phyloP scores from a whole-genome alignment of 2,888 invertebrate genomes.

The Prenolepis imparis region DNA sequence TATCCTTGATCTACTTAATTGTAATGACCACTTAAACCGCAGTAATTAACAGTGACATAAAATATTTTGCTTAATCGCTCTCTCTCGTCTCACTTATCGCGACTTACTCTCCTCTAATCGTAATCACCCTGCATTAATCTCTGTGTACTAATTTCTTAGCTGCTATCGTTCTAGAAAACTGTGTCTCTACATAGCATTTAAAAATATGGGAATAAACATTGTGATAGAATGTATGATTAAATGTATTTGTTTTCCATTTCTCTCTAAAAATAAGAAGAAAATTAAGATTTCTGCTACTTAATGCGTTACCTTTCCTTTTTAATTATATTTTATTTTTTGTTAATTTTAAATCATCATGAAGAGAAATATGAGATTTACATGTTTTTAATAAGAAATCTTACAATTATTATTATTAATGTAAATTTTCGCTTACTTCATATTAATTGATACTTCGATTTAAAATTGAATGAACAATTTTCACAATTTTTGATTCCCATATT shows the following conservation, averaged over 20 bases:
- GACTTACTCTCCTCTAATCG: constrained; percentile 39
- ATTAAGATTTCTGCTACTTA: not conserved
- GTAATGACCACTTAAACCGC: constrained; percentile 41
- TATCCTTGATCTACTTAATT: constrained; percentile 52
- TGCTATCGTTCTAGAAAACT: constrained; percentile 42
- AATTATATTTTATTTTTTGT: not conserved
- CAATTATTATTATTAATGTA: not conserved
- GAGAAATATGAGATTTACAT: not conserved
- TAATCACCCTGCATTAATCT: constrained; percentile 35
- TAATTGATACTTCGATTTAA: not conserved
- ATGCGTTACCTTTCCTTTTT: not conserved
- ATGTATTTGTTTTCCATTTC: not conserved
- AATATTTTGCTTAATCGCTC: constrained; percentile 55
- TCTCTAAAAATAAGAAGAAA: not conserved
- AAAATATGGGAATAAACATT: constrained; percentile 45
- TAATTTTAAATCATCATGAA: not conserved
- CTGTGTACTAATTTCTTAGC: constrained; percentile 37
- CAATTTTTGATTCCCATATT: constrained; percentile 44
- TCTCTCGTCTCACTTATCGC: constrained; percentile 58
- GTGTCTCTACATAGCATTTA: constrained; percentile 32
- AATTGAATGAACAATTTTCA: not conserved
- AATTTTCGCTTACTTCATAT: not conserved
- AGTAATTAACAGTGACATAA: constrained; percentile 45
- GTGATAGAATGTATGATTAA: not conserved
- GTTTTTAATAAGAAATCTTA: not conserved